Evolutionary conservation across 1,140 invertebrate species (phyloP).

Genomic region (Cataglyphis hispanica): DNA sequence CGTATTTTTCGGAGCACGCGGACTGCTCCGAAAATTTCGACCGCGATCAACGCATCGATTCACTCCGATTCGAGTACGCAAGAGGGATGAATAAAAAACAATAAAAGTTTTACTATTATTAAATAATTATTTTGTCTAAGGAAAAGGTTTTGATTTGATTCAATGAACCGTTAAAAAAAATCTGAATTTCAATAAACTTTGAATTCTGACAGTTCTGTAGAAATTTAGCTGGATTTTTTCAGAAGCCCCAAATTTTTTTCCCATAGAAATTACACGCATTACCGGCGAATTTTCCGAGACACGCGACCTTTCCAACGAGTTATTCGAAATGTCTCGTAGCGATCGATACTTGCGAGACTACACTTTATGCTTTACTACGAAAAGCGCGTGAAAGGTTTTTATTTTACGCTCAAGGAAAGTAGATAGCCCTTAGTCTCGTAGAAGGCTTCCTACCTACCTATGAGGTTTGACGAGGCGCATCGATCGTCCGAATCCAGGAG

Average conservation of each 20-base stretch:
- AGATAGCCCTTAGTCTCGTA: not conserved
- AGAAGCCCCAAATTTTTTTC: not conserved
- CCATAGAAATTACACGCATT: not conserved
- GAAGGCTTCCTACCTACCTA: slow-evolving; percentile 29
- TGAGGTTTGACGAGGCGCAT: slow-evolving; percentile 9
- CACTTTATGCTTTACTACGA: not conserved
- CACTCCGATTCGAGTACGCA: not conserved
- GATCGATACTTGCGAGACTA: slow-evolving; percentile 38
- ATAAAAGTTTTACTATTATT: too few relatives aligned
- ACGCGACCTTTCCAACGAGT: slow-evolving; percentile 3
- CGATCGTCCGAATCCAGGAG: slow-evolving; percentile 16
- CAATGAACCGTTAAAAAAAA: not conserved
- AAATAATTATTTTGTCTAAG: not conserved
- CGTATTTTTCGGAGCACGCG: slow-evolving; percentile 40
- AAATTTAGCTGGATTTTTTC: not conserved
- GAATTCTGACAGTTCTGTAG: too few relatives aligned
- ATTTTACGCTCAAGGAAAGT: not conserved
- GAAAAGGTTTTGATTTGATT: not conserved
- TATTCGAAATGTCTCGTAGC: not conserved
- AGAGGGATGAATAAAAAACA: not conserved
- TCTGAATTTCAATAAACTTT: not conserved
- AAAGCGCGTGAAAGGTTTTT: slow-evolving; percentile 26
- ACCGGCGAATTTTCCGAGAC: not conserved
- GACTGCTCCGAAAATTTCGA: slow-evolving; percentile 17
- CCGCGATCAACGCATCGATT: slow-evolving; percentile 19